Percentiles rank a stretch among this genome's conserved stretches.
These are phyloP conservation scores for Diplazon laetatorius DNA, from an alignment of 2,888 invertebrate species.

Conservation along the genomic window DNA sequence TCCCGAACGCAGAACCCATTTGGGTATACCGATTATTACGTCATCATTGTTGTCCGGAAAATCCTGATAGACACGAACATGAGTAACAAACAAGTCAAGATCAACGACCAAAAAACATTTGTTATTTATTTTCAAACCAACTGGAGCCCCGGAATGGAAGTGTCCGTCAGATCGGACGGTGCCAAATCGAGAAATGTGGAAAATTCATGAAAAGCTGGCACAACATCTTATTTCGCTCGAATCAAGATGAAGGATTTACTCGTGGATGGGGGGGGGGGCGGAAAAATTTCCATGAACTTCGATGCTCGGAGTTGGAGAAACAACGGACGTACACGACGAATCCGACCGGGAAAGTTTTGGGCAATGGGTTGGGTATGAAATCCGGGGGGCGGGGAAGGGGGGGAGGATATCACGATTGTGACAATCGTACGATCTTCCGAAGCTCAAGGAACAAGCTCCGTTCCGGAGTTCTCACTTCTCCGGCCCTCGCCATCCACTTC, in stretches of 20 bases:
- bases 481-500: slow-evolving; percentile 9
- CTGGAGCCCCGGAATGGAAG: no score
- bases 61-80: background rate
- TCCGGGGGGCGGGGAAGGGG: no score
- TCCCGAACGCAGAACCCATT: no score
- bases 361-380: background rate
- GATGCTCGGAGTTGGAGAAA: slow-evolving; percentile 20
- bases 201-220: slow-evolving; percentile 17
- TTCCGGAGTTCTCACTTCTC: slow-evolving; percentile 3
- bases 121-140: no score
- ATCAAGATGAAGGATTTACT: slow-evolving; percentile 37
- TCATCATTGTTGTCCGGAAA: no score
- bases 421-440: slow-evolving; percentile 28
- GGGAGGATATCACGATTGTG: slow-evolving; percentile 52
- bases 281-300: background rate
- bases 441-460: slow-evolving; percentile 21
- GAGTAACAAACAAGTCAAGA: no score
- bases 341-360: slow-evolving; percentile 15
- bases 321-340: slow-evolving; percentile 5
- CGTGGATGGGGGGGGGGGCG: background rate
- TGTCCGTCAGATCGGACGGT: no score
- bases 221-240: slow-evolving; percentile 19
- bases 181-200: background rate
- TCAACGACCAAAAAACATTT: no score
- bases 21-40: no score